Conservation (phyloP, 2,797 vertebrate genomes). For the Lutjanus argentimaculatus region DNA sequence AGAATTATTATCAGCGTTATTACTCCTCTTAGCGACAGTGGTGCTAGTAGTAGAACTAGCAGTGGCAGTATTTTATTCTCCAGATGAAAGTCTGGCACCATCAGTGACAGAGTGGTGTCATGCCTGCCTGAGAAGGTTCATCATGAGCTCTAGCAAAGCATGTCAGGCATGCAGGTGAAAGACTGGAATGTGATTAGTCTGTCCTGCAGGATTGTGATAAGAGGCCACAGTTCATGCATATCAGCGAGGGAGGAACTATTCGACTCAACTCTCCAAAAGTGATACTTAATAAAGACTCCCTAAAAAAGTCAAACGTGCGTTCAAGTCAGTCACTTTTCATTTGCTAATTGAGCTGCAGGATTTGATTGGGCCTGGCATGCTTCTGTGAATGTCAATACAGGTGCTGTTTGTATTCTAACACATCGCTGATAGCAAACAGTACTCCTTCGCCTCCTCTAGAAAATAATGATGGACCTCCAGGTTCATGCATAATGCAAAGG, state of each 20-base stretch:
- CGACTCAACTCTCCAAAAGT: constrained; percentile 67
- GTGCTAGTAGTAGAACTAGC: constrained; percentile 27
- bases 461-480: constrained; percentile 79
- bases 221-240: constrained; percentile 84
- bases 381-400: constrained; percentile 37
- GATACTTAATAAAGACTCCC: constrained; percentile 74
- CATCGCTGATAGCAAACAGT: constrained; percentile 59
- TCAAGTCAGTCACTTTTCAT: constrained; percentile 37
- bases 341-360: constrained; percentile 58
- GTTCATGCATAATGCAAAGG: constrained; percentile 85
- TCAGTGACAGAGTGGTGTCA: constrained; percentile 80
- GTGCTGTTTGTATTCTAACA: constrained; percentile 38
- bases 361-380: constrained; percentile 12
- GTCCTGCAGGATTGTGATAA: constrained; percentile 88
- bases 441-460: constrained; percentile 53
- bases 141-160: constrained; percentile 84
- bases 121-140: constrained; percentile 83
- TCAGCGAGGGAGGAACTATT: constrained; percentile 67
- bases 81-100: constrained; percentile 70
- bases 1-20: neutral
- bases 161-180: constrained; percentile 87
- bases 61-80: constrained; percentile 44
- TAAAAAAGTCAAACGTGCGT: constrained; percentile 44
- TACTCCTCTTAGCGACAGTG: neutral
- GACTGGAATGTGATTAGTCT: constrained; percentile 87